These are phyloP conservation scores for Myrmophylax atrothorax DNA, from an alignment of 2,113 vertebrate species.

Conservation along the genomic window DNA sequence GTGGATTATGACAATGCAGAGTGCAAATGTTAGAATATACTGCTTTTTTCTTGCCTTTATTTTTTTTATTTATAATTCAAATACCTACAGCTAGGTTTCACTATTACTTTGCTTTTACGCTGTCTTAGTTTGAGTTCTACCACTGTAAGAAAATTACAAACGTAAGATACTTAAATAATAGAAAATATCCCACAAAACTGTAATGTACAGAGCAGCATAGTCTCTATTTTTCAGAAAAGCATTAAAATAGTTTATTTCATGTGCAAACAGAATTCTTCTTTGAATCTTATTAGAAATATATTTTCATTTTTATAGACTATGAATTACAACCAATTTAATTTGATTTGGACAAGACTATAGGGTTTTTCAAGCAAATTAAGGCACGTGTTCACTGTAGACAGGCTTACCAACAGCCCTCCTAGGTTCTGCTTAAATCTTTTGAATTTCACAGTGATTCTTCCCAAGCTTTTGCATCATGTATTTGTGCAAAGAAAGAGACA, in stretches of 20 bases:
- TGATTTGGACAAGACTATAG: not conserved
- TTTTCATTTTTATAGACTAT: not conserved
- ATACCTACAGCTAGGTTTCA: not conserved
- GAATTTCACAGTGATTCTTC: not conserved
- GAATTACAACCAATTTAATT: not conserved
- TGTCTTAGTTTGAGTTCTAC: not conserved
- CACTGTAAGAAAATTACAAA: not conserved
- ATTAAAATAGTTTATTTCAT: not conserved
- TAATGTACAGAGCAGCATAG: not conserved
- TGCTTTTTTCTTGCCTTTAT: too few relatives aligned
- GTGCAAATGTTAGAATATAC: not conserved
- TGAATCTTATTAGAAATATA: not conserved
- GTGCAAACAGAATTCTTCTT: not conserved
- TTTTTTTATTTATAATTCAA: not conserved
- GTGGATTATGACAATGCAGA: not conserved
- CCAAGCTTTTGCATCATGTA: not conserved
- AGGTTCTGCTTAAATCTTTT: not conserved
- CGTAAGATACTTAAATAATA: slow-evolving; percentile 11
- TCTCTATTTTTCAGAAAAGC: not conserved
- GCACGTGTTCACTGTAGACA: not conserved
- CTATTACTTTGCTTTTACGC: not conserved
- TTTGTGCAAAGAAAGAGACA: not conserved
- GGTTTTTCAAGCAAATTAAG: not conserved
- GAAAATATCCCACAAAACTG: not conserved
- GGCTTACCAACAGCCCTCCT: not conserved